Conservation (phyloP, 2,113 vertebrate genomes). For the Uropsilus gracilis region DNA sequence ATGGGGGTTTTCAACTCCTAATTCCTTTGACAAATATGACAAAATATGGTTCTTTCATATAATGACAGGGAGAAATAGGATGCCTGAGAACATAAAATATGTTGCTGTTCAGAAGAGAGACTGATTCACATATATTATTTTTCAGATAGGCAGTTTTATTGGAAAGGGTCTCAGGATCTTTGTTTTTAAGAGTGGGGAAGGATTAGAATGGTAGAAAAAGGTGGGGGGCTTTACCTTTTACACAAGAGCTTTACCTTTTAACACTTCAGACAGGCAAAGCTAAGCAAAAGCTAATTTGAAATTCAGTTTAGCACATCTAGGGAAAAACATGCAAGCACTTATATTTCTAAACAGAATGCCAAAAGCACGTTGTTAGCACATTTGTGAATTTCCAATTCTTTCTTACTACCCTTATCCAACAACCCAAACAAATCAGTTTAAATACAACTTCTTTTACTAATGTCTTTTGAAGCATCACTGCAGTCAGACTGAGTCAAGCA, state of each 20-base stretch:
- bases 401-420: slow-evolving; percentile 75
- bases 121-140: neutral
- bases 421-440: slow-evolving; percentile 83
- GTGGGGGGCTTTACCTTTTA: too few relatives aligned
- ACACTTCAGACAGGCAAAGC: slow-evolving; percentile 29
- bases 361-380: slow-evolving; percentile 61
- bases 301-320: slow-evolving; percentile 54
- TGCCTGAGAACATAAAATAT: slow-evolving; percentile 54
- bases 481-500: slow-evolving; percentile 83
- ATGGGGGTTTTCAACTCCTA: slow-evolving; percentile 38
- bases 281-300: slow-evolving; percentile 59
- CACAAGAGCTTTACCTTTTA: neutral
- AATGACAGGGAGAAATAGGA: slow-evolving; percentile 64
- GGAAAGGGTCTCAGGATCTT: slow-evolving; percentile 40
- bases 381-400: slow-evolving; percentile 78
- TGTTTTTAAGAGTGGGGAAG: neutral
- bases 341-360: slow-evolving; percentile 37
- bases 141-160: slow-evolving; percentile 49
- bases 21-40: slow-evolving; percentile 68
- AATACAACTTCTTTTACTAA: slow-evolving; percentile 79
- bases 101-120: slow-evolving; percentile 2
- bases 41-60: slow-evolving; percentile 61
- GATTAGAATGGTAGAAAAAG: neutral
- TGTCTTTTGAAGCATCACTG: slow-evolving; percentile 81
- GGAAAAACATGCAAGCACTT: slow-evolving; percentile 54